A percentile compares a stretch with the other conserved stretches of the same genome.
Conservation (phyloP, 1,140 invertebrate genomes). For the Ceratina calcarata region DNA sequence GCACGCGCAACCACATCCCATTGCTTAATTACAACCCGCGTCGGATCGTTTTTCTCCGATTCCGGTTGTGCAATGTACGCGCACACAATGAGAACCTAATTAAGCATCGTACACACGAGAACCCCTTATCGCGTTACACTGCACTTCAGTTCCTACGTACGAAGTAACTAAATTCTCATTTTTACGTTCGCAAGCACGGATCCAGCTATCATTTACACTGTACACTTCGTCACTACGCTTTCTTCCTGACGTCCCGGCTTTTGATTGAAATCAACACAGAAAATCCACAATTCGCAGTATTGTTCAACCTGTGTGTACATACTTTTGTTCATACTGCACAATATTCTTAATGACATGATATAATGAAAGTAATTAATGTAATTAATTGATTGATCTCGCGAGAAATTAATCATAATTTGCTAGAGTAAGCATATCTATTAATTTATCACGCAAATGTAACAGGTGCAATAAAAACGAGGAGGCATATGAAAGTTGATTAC, state of each 20-base stretch:
- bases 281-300: background rate
- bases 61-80: conserved; percentile 36
- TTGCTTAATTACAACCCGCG: conserved; percentile 44
- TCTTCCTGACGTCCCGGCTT: background rate
- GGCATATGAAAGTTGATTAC: too few species aligned
- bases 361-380: too few species aligned
- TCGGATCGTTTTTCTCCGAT: conserved; percentile 43
- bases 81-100: conserved; percentile 41
- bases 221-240: conserved; percentile 12
- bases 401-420: too few species aligned
- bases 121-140: conserved; percentile 42
- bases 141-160: conserved; percentile 12
- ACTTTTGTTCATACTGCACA: background rate
- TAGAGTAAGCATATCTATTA: too few species aligned
- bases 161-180: conserved; percentile 19
- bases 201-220: conserved; percentile 23
- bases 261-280: background rate
- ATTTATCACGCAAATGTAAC: background rate
- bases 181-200: background rate
- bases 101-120: conserved; percentile 45
- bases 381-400: too few species aligned
- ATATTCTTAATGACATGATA: background rate
- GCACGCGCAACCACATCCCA: conserved; percentile 28
- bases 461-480: background rate
- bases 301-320: background rate